phyloP scores from a whole-genome alignment of 2,888 invertebrate species.

The Drosophila parthenogenetica region DNA sequence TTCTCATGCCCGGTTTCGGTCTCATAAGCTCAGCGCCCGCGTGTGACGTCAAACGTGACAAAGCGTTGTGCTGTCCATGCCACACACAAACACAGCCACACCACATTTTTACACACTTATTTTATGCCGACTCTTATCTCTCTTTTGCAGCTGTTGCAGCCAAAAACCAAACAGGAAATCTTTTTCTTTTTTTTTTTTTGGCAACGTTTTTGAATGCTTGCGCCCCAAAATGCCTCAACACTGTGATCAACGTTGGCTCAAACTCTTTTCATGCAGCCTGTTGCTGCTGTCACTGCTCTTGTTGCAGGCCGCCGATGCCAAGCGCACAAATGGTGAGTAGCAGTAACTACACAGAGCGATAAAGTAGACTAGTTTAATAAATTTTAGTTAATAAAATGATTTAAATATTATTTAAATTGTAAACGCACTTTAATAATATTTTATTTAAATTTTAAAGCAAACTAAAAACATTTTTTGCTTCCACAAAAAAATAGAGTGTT shows the following conservation, averaged over 20 bases:
- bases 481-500: no score
- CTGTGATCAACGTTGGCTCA: slow-evolving; percentile 82
- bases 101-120: slow-evolving; percentile 3
- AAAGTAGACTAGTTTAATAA: neutral
- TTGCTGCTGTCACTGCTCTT: slow-evolving; percentile 44
- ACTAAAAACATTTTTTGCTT: no score
- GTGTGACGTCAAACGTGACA: slow-evolving; percentile 72
- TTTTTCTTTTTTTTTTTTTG: slow-evolving; percentile 44
- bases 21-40: slow-evolving; percentile 48
- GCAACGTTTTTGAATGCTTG: slow-evolving; percentile 68
- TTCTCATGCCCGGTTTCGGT: slow-evolving; percentile 63
- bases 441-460: no score
- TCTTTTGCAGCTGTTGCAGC: slow-evolving; percentile 61
- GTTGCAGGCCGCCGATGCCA: slow-evolving; percentile 63
- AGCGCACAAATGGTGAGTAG: slow-evolving; percentile 73
- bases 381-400: no score
- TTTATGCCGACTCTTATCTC: slow-evolving; percentile 36
- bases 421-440: no score
- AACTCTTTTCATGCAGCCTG: slow-evolving; percentile 66
- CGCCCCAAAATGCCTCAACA: slow-evolving; percentile 73
- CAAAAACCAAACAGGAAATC: slow-evolving; percentile 60
- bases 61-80: slow-evolving; percentile 33
- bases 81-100: slow-evolving; percentile 17
- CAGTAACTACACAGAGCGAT: neutral
- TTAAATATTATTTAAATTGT: no score